Evolutionary conservation across 2,888 invertebrate genomes (phyloP).

Genomic region (Drosophila affinis): DNA sequence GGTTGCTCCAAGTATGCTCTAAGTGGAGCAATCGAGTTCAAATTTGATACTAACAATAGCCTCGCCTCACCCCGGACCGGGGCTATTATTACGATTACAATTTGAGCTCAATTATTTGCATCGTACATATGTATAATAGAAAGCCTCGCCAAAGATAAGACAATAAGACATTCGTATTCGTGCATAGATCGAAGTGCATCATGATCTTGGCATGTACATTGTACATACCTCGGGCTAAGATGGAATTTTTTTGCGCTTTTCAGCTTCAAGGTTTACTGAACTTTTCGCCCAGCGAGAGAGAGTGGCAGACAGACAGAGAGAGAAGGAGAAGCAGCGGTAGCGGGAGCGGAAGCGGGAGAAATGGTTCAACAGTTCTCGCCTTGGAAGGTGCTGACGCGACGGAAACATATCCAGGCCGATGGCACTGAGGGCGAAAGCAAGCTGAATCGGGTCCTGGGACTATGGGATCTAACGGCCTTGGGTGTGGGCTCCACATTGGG

Average conservation of each 20-base stretch:
- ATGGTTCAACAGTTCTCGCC: slow-evolving; percentile 79
- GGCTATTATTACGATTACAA: slow-evolving; percentile 45
- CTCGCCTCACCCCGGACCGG: slow-evolving; percentile 40
- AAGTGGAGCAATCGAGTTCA: slow-evolving; percentile 49
- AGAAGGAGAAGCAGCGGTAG: background rate
- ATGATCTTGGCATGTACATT: slow-evolving; percentile 58
- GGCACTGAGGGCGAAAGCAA: slow-evolving; percentile 77
- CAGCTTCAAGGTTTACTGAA: slow-evolving; percentile 53
- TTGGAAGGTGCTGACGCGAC: slow-evolving; percentile 82
- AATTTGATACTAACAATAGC: slow-evolving; percentile 47
- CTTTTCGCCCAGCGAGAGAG: slow-evolving; percentile 7
- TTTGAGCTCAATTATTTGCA: slow-evolving; percentile 62
- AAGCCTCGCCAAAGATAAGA: slow-evolving; percentile 30
- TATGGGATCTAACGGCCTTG: slow-evolving; percentile 89
- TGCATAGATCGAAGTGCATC: slow-evolving; percentile 38
- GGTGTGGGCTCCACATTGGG: slow-evolving; percentile 92
- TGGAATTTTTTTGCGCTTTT: slow-evolving; percentile 20
- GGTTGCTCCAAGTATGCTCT: slow-evolving; percentile 16
- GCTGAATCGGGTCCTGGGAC: slow-evolving; percentile 80
- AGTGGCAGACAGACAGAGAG: background rate
- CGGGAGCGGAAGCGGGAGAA: background rate
- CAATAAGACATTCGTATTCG: slow-evolving; percentile 15
- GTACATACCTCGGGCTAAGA: slow-evolving; percentile 36
- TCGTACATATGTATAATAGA: slow-evolving; percentile 52
- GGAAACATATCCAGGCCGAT: slow-evolving; percentile 77